phyloP scores from a whole-genome alignment of 2,113 vertebrate species.

The Chinchilla lanigera region DNA sequence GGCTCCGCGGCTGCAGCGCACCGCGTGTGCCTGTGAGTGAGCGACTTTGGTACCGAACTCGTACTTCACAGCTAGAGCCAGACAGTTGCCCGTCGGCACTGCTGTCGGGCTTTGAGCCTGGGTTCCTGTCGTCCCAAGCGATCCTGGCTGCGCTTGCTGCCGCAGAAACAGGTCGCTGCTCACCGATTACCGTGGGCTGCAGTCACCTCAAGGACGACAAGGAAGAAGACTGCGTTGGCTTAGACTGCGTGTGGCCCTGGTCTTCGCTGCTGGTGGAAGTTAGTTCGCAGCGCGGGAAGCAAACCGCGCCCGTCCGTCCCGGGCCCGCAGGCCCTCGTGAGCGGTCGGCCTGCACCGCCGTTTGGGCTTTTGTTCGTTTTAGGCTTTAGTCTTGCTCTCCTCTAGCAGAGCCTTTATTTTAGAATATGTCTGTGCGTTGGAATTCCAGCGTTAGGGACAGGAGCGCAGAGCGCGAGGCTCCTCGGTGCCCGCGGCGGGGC shows the following conservation, averaged over 20 bases:
- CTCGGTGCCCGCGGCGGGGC: too few species aligned
- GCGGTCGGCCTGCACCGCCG: neutral
- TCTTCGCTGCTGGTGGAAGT: conserved; percentile 44
- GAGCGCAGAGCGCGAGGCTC: neutral
- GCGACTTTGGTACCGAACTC: conserved; percentile 15
- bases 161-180: conserved; percentile 47
- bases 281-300: conserved; percentile 19
- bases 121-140: conserved; percentile 37
- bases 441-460: neutral
- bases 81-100: conserved; percentile 9
- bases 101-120: conserved; percentile 5
- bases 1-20: neutral
- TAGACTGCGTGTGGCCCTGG: neutral
- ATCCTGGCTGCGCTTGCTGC: neutral
- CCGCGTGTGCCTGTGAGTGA: neutral
- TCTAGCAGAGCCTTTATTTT: conserved; percentile 16
- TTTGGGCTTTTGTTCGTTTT: neutral
- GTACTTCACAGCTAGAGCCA: neutral
- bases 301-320: neutral
- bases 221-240: conserved; percentile 42
- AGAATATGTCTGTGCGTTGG: neutral
- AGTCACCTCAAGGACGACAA: neutral
- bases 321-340: conserved; percentile 59
- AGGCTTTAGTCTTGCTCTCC: neutral
- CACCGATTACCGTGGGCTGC: conserved; percentile 43